These are phyloP conservation scores for Hemistola chrysoprasaria DNA, from an alignment of 2,888 invertebrate genomes.

Conservation along the genomic window DNA sequence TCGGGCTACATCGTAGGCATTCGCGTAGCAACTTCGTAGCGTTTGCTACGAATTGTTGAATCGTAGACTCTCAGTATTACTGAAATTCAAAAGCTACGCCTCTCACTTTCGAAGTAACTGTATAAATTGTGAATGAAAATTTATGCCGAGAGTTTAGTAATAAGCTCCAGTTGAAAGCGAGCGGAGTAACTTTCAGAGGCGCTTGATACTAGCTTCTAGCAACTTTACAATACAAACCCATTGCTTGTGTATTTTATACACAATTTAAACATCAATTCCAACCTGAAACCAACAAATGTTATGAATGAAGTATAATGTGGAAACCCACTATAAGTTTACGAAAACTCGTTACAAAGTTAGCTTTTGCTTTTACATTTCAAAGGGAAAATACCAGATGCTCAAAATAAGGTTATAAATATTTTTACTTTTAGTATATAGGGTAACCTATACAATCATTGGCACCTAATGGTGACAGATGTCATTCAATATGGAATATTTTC, in stretches of 20 bases:
- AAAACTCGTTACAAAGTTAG: no score
- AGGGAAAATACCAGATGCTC: no score
- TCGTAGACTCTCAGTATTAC: constrained; percentile 16
- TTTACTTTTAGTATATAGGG: no score
- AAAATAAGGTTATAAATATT: no score
- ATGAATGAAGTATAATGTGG: no score
- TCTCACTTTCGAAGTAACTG: constrained; percentile 29
- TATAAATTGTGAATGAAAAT: constrained; percentile 44
- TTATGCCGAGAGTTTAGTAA: constrained; percentile 42
- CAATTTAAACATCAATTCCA: no score
- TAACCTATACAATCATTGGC: no score
- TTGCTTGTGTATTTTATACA: no score
- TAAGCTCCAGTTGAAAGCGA: constrained; percentile 39
- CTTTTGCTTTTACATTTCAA: not conserved
- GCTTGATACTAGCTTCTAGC: constrained; percentile 21
- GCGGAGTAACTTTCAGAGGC: constrained; percentile 24
- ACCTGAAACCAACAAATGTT: no score
- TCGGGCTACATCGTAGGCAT: constrained; percentile 32
- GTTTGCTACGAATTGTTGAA: constrained; percentile 29
- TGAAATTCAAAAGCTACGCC: constrained; percentile 17
- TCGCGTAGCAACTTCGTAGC: constrained; percentile 37
- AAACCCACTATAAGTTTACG: no score
- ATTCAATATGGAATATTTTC: no score
- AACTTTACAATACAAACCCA: constrained; percentile 22
- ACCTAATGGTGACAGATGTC: no score